Base-by-base conservation (phyloP, 2,797 vertebrate genomes). In the Poecilia picta region DNA sequence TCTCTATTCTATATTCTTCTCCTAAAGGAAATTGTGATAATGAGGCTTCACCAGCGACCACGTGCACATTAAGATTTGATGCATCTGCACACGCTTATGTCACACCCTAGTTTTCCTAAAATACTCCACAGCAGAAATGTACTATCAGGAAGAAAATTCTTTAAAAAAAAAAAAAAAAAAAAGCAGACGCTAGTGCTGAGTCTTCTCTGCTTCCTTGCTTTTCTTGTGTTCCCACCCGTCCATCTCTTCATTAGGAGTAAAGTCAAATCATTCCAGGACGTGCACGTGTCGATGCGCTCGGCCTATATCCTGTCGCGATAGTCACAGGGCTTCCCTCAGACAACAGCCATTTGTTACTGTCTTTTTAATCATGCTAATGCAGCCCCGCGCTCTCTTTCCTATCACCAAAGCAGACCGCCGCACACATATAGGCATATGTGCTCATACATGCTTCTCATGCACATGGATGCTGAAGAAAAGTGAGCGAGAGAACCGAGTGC, bases 341-440 rank as follows among this genome's bases (percentile, higher is more conserved):
- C 91, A 82, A 83, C 89, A 92, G 88, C 85, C 94, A 91, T 95
- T 96, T 94, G 93, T 94, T 93, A 93, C 94, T 92, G 94, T 93
- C 92, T 85, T 94, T 95, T 95, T 94, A 94, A 95, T 95, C 94
- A 95, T 93, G 89, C 92, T 93, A 94, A 95, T 94, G 91, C 93
- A 90, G 81, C 79, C 85, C 68, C 77, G 57, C 45, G 45, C 20
- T 57, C 74, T 15, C 43, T 77, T 16, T 77, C 64, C 68, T n/a
- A 45, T 82, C 82, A 45, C 64, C 81, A 87, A 87, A 85, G 64
- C n/a, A 39, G 85, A 87, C 83, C 78, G 77, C 77, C 78, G 53
- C 85, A 75, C 71, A 41, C 74, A 46, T 82, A 75, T 73, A 55
- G n/a, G n/a, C 23, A 68, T n/a, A 49, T 31, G 77, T 47, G 0